A percentile compares a stretch with the other conserved stretches of the same genome.
These are phyloP conservation scores for Nebria ingens DNA, from an alignment of 1,140 invertebrate genomes.

Conservation along the genomic window DNA sequence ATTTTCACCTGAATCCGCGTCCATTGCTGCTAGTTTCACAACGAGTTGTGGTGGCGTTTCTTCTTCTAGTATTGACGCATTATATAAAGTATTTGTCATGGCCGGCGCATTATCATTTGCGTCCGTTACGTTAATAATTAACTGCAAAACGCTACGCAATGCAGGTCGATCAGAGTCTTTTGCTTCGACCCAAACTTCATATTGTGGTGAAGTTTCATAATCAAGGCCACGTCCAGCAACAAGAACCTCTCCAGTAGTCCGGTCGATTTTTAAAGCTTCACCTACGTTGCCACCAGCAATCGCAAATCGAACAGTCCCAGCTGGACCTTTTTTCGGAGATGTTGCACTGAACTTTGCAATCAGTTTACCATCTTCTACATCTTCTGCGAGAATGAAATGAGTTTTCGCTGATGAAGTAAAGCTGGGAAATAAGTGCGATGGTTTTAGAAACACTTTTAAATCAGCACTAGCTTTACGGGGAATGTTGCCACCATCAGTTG, in stretches of 20 bases:
- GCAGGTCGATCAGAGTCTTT: slow-evolving; percentile 72
- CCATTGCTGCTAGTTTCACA: slow-evolving; percentile 66
- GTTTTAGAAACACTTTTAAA: slow-evolving; percentile 57
- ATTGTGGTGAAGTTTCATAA: slow-evolving; percentile 73
- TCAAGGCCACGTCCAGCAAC: slow-evolving; percentile 72
- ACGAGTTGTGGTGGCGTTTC: slow-evolving; percentile 69
- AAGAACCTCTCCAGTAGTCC: slow-evolving; percentile 64
- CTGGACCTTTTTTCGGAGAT: slow-evolving; percentile 59
- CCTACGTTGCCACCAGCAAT: slow-evolving; percentile 88
- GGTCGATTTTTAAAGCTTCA: slow-evolving; percentile 71
- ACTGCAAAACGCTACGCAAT: slow-evolving; percentile 59
- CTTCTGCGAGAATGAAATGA: slow-evolving; percentile 68
- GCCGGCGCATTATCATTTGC: slow-evolving; percentile 84
- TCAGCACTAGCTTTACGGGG: slow-evolving; percentile 54
- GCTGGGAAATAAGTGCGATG: slow-evolving; percentile 60
- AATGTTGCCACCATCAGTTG: slow-evolving; percentile 54
- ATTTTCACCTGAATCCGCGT: slow-evolving; percentile 80
- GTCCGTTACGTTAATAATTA: slow-evolving; percentile 80
- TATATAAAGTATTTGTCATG: slow-evolving; percentile 71
- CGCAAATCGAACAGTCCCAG: slow-evolving; percentile 60
- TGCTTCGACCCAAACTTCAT: slow-evolving; percentile 90
- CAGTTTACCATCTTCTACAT: slow-evolving; percentile 58
- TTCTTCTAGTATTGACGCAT: slow-evolving; percentile 76
- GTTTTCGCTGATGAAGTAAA: slow-evolving; percentile 56
- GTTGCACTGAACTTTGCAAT: slow-evolving; percentile 60